phyloP scores from a whole-genome alignment of 2,888 invertebrate genomes.

The Cyaniris semiargus region DNA sequence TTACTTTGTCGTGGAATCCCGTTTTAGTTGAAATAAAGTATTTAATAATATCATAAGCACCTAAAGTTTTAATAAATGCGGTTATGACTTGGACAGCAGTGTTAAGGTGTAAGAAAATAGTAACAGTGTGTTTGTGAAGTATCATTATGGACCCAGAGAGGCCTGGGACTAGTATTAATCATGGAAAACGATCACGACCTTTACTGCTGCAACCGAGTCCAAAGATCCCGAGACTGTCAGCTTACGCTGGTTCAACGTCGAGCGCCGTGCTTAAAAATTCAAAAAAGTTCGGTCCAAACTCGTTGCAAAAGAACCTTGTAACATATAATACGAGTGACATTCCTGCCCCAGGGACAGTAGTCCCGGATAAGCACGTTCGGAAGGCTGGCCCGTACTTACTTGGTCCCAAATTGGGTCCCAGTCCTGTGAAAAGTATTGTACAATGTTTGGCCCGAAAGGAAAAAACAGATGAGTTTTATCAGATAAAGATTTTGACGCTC shows the following conservation, averaged over 20 bases:
- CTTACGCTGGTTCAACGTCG: conserved; percentile 59
- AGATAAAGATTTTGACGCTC: conserved; percentile 83
- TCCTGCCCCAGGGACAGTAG: conserved; percentile 75
- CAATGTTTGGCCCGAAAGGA: conserved; percentile 87
- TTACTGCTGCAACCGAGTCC: conserved; percentile 67
- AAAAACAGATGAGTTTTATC: conserved; percentile 83
- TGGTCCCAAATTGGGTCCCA: conserved; percentile 85
- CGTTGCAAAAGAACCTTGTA: conserved; percentile 55
- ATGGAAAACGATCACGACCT: conserved; percentile 74
- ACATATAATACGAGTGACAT: conserved; percentile 64
- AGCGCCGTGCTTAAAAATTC: conserved; percentile 60
- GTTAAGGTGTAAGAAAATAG: background rate
- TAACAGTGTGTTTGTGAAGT: conserved; percentile 15
- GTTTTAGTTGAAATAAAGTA: background rate
- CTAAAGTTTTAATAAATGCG: conserved; percentile 19
- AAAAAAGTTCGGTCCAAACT: conserved; percentile 55
- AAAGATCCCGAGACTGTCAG: conserved; percentile 64
- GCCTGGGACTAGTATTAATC: conserved; percentile 64
- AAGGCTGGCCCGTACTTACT: conserved; percentile 85
- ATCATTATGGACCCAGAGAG: conserved; percentile 69
- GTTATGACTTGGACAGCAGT: conserved; percentile 22
- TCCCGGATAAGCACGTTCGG: conserved; percentile 76
- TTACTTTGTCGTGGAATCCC: background rate
- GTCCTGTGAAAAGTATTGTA: conserved; percentile 88
- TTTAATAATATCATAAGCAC: background rate